These are phyloP conservation scores for Esox masquinongy DNA, from an alignment of 2,797 vertebrate genomes.

Conservation along the genomic window DNA sequence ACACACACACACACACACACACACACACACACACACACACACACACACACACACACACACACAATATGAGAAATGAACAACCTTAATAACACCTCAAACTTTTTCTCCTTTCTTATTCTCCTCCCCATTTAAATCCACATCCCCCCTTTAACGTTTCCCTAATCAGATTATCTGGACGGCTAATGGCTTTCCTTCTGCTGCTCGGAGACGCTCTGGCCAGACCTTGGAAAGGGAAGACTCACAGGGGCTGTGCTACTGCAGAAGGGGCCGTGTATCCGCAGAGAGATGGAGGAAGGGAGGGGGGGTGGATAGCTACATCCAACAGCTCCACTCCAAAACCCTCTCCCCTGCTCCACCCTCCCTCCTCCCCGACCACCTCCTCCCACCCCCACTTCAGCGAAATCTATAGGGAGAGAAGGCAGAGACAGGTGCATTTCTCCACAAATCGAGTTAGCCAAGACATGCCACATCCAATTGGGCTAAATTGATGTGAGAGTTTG, in stretches of 20 bases:
- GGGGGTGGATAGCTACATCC: conserved; percentile 1
- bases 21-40: conserved; percentile 22
- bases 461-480: conserved; percentile 99
- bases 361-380: neutral
- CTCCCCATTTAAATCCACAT: conserved; percentile 77
- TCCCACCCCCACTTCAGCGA: conserved; percentile 72
- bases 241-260: conserved; percentile 56
- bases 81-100: conserved; percentile 83
- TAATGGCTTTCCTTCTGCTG: conserved; percentile 89
- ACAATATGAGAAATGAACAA: conserved; percentile 75
- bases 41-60: conserved; percentile 26
- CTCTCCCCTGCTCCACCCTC: neutral
- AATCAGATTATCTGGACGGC: conserved; percentile 80
- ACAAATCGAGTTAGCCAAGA: conserved; percentile 99
- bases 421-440: conserved; percentile 99
- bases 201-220: conserved; percentile 93
- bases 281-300: conserved; percentile 40
- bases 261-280: conserved; percentile 72
- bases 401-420: conserved; percentile 98
- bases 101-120: conserved; percentile 71
- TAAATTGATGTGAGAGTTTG: conserved; percentile 99
- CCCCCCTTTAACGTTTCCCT: conserved; percentile 83
- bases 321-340: neutral
- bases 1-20: conserved; percentile 28
- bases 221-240: conserved; percentile 87